Evolutionary conservation across 2,797 vertebrate species (phyloP), one percentile per base, ranked within the genome.

Genomic region (Manis crassicaudata): DNA sequence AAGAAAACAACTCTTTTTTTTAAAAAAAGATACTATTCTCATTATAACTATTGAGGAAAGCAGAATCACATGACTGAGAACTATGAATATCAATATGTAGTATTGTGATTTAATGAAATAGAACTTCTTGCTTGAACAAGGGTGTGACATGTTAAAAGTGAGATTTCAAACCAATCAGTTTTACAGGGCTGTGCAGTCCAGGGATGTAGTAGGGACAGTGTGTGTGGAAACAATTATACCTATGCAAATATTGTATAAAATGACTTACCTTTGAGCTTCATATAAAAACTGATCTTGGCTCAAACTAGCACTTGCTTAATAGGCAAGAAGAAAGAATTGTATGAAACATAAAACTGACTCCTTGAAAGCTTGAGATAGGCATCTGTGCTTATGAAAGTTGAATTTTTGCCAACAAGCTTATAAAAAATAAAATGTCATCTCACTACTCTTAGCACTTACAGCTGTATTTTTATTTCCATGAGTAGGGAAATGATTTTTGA

Each of bases 381-480:
- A 75, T 94, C 76, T 50, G 65, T 89, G 82, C 95, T 96, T 97
- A 96, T 87, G 82, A 94, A 95, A 93, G 79, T 54, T 97, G 96
- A 95, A 85, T 37, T 92, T 92, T 96, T 76, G 95, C 96, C 96
- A 97, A 92, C 63, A 29, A 87, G 62, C 76, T 89, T 94, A 94
- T 94, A 96, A 96, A 97, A 94, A 96, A 93, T 84, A 96, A 94
- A 96, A 96, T 95, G 94, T 94, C 97, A 94, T 96, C 87, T 90
- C 50, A 52, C 85, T 75, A 29, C 85, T 54, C 46, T 73, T 89
- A 93, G 87, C 85, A 87, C 50, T 86, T 96, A 88, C 91, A 96
- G 92, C 94, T 97, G 92, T 90, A 95, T 95, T 97, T 98, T 97
- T 82, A 96, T 94, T 97, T 96, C 79, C 70, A 94, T 95, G 94